Evolutionary conservation across 2,113 vertebrate genomes (phyloP).

Genomic region (Lasiurus borealis): DNA sequence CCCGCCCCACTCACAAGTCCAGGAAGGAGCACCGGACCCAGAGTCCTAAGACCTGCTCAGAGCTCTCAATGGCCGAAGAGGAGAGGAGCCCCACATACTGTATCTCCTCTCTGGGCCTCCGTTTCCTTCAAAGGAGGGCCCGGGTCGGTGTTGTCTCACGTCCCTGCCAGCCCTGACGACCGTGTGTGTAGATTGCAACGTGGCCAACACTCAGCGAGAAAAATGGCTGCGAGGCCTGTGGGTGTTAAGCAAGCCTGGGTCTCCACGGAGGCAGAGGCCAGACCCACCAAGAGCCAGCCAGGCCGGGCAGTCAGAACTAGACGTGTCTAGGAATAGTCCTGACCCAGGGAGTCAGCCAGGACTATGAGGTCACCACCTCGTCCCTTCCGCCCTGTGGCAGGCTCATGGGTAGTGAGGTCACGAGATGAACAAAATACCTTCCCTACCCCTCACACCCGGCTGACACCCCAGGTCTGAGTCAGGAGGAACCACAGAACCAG

Average conservation of each 20-base stretch:
- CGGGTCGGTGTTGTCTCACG: not conserved
- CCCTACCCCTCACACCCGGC: not conserved
- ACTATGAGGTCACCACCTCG: not conserved
- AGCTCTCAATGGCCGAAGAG: not conserved
- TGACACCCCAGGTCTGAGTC: constrained; percentile 35
- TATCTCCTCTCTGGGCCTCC: not conserved
- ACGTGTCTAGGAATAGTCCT: not conserved
- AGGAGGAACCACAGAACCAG: not conserved
- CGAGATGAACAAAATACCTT: not conserved
- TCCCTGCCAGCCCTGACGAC: not conserved
- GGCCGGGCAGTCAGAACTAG: not conserved
- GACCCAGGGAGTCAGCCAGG: not conserved
- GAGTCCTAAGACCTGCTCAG: not conserved
- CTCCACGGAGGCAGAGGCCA: not conserved
- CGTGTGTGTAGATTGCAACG: not conserved
- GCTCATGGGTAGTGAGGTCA: constrained; percentile 46
- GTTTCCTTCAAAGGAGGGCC: not conserved
- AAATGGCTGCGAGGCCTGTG: not conserved
- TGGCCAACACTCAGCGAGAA: not conserved
- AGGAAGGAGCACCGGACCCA: not conserved
- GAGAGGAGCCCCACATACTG: accelerated
- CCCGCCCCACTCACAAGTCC: not conserved
- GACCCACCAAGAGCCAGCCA: not conserved
- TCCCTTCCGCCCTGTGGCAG: not conserved
- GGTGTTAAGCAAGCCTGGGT: not conserved